These are phyloP conservation scores for Penaeus monodon DNA, from an alignment of 2,888 invertebrate genomes.

Conservation along the genomic window DNA sequence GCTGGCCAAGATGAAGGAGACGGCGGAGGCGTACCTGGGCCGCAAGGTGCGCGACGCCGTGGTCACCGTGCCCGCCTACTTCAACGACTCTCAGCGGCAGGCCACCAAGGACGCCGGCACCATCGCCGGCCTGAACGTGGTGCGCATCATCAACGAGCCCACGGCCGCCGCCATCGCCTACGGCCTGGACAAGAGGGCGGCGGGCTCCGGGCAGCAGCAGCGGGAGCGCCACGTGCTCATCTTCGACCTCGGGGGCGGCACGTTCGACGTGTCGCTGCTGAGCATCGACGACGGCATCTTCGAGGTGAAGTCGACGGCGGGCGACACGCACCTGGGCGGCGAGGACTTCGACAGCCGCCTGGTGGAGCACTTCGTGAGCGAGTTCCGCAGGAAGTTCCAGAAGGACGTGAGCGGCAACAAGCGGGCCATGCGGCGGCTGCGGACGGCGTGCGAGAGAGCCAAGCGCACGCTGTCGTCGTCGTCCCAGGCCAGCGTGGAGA, in stretches of 20 bases:
- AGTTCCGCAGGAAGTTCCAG: conserved; percentile 93
- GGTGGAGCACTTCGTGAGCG: conserved; percentile 89
- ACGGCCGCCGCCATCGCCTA: conserved; percentile 79
- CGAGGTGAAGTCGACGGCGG: conserved; percentile 94
- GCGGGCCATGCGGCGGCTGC: conserved; percentile 85
- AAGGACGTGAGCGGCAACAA: conserved; percentile 79
- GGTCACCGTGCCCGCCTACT: conserved; percentile 91
- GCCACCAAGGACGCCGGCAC: conserved; percentile 92
- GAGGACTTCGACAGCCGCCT: conserved; percentile 92
- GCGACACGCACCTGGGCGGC: conserved; percentile 93
- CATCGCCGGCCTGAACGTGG: conserved; percentile 86
- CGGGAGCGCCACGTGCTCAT: conserved; percentile 73
- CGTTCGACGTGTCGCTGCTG: conserved; percentile 94
- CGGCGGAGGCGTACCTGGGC: conserved; percentile 89
- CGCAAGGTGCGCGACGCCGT: conserved; percentile 87
- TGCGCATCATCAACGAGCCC: conserved; percentile 91
- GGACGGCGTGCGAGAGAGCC: conserved; percentile 92
- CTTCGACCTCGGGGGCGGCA: conserved; percentile 82
- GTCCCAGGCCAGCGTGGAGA: conserved; percentile 93
- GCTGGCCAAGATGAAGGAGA: conserved; percentile 92
- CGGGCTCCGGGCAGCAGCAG: conserved; percentile 69
- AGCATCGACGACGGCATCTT: conserved; percentile 89
- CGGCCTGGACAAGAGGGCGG: conserved; percentile 72
- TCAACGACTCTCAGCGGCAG: conserved; percentile 91
- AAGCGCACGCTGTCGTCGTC: conserved; percentile 88